Evolutionary conservation across 2,888 invertebrate species (phyloP), one percentile per base, ranked within the genome.

Genomic region (Exephanes ischioxanthus): DNA sequence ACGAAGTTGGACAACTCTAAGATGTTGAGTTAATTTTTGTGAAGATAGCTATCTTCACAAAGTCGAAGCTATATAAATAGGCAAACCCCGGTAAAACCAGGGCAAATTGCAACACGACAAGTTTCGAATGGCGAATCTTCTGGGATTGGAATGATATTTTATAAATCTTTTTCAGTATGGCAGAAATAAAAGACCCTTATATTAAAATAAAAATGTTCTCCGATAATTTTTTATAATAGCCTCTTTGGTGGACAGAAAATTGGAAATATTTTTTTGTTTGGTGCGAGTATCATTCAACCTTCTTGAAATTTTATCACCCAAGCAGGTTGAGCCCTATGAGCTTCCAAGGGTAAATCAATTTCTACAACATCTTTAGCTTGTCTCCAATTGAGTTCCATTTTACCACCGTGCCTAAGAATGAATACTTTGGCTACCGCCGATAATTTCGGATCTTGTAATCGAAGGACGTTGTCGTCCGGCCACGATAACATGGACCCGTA

Each of bases 401-500:
- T 53, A 37, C 37, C 72, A 9, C 96, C 96, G 37, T 96, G 92
- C 87, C 26, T 45, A n/a, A 51, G 77, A 51, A 83, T 45, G 11
- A 77, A 73, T 7, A 68, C 58, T 2, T 9, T 33, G 2, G 26
- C 19, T 0, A 26, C 11, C 3, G 94, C 88, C 3, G 87, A 92
- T 71, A 92, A 87, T 58, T 89, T 91, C 2, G 95, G 91, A 0
- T 95, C 93, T 85, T 94, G 95, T 9, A 97, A 93, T 26, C 93
- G 88, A 11, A 97, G 93, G 22, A 94, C 91, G 84, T 95, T 95
- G 63, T 95, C 93, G 33, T 93, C 91, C 0, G 98, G 97, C 97
- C 98, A 98, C 2, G 95, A 92, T 51, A 98, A 94, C 22, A 96
- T 94, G 68, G 96, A 96, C 0, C 97, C 97, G 93, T 97, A 98